Evolutionary conservation across 2,888 invertebrate genomes (phyloP), one percentile per base, ranked within the genome.

Genomic region (Cerastoderma edule): DNA sequence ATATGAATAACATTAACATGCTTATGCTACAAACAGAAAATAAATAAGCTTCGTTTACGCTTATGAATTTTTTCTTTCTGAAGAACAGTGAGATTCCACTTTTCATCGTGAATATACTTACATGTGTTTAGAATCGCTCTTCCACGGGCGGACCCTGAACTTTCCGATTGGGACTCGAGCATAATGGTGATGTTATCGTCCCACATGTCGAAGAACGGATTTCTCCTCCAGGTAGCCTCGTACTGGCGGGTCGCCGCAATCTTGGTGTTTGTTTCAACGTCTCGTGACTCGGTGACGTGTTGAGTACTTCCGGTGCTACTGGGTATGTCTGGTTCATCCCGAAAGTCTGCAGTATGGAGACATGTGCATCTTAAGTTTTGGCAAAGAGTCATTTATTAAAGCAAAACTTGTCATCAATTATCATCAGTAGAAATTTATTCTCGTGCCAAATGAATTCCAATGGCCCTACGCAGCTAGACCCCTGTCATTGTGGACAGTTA

Each of bases 191-290:
- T 60, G 2, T n/a, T 39, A 22, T 60, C 39, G 22, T 60, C 60
- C 60, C 60, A 60, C 32, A 32, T 19, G 60, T 60, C 60, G 39
- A 60, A 60, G 27, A 60, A 60, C 27, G 60, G 60, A 24, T 60
- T 60, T 13, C 39, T 33, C 35, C 60, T 28, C 60, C 60, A 60
- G 4, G 60, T 60, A 27, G 60, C 60, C 39, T 60, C 60, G 60
- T 60, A 60, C 39, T 35, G 39, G 13, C 13, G 22, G n/a, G 60
- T 60, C 60, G 60, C 60, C 60, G n/a, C n/a, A n/a, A 60, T 60
- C 39, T 60, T 60, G 60, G 35, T 60, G 32, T 35, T 39, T 13
- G 8, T 22, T 33, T 39, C n/a, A n/a, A n/a, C 19, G 24, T 39
- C 60, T 24, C 2, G 13, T 32, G 28, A 32, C 32, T 8, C 4